Base-by-base conservation (phyloP, 1,140 invertebrate species). In the Lutraria rhynchaena region DNA sequence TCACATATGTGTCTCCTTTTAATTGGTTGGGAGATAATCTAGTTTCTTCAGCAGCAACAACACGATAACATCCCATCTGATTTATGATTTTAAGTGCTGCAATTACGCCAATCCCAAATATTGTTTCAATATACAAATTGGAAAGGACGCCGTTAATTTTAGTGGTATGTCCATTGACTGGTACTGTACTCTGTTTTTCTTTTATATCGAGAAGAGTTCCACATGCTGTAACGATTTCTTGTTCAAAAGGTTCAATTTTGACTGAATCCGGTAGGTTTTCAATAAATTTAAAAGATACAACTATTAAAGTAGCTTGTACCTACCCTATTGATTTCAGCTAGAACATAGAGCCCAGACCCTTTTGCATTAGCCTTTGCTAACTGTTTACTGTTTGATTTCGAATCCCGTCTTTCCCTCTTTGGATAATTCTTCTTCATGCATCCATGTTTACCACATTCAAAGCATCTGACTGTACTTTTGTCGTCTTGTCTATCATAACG, bases 21-120 rank as follows among this genome's bases (percentile, higher is more conserved):
- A 46, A 15, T 13, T 49, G 46, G 46, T 15, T 44, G 9, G 29
- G 29, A 1, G 35, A 24, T 1, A 67, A 3, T 9, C 29, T 9
- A 19, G 22, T 24, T 15, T 44, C 24, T 22, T 67, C 63, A 24
- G 63, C 3, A 44, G 46, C 27, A 51, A 71, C 27, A 1, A 71
- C 44, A 1, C 49, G 11, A 27, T 53, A 53, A 71, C 67, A 71
- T 31, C 67, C 67, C 33, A 71, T 31, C 19, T 53, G 22, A 3
- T 35, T 2, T 3, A 19, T 13, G 19, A 15, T 22, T 35, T 51
- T 31, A 2, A 29, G 11, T 35, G 15, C 7, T 55, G 19, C 53
- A 44, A 71, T 53, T 11, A 71, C 51, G 24, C 53, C 67, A 19
- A 71, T 19, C 5, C 67, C 67, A 13, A 71, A 11, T 29, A 71